A percentile compares a stretch with the other conserved stretches of the same genome.
Evolutionary conservation across 35 echinoderm and acorn worm species (phyloP).

Genomic region (Acanthaster planci): DNA sequence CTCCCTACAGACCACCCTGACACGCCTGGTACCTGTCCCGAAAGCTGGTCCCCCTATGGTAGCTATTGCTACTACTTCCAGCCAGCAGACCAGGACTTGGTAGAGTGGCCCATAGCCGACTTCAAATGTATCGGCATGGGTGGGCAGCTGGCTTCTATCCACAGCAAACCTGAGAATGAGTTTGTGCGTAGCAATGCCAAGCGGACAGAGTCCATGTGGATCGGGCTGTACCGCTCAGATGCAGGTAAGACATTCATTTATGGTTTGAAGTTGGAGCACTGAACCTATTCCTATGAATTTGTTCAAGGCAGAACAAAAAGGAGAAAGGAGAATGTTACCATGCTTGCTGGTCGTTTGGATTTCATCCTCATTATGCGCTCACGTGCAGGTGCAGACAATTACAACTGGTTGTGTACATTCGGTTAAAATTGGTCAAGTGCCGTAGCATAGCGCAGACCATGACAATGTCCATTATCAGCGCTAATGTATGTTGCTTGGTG

Average conservation of each 20-base stretch:
- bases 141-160: constrained; percentile 68
- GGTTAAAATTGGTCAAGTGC: too few species aligned
- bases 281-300: too few species aligned
- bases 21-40: constrained; percentile 58
- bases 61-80: constrained; percentile 66
- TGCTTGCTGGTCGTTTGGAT: too few species aligned
- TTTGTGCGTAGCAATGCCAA: constrained; percentile 21
- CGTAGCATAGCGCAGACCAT: too few species aligned
- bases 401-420: too few species aligned
- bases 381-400: too few species aligned
- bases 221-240: constrained; percentile 31
- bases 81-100: background rate
- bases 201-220: constrained; percentile 15
- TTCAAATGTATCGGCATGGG: constrained; percentile 52
- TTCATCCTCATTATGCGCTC: too few species aligned
- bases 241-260: constrained; percentile 19
- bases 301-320: too few species aligned
- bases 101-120: constrained; percentile 59
- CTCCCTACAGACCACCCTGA: constrained; percentile 69
- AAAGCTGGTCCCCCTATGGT: constrained; percentile 67
- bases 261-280: too few species aligned
- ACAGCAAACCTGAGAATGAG: constrained; percentile 66
- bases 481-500: too few species aligned
- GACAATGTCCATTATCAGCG: too few species aligned
- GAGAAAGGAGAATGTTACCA: too few species aligned